These are phyloP conservation scores for Oncorhynchus gorbuscha DNA, from an alignment of 2,113 vertebrate species.

Conservation along the genomic window DNA sequence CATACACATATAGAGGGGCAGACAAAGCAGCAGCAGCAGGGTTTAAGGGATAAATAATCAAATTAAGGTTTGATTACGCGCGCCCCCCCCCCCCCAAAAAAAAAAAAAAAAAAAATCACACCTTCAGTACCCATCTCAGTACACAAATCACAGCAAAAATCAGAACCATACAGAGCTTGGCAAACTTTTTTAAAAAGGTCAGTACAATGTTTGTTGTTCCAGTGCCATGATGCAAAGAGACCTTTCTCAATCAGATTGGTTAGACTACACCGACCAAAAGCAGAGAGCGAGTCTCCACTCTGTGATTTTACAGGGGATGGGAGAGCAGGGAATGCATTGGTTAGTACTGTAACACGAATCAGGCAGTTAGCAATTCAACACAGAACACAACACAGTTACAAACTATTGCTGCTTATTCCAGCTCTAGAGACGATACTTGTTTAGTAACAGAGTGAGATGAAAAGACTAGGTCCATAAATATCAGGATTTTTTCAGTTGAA, in stretches of 20 bases:
- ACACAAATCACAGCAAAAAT: background rate
- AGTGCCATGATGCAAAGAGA: too few relatives aligned
- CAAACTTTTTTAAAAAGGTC: too few relatives aligned
- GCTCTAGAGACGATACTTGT: background rate
- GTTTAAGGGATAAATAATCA: constrained; percentile 35
- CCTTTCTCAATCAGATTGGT: too few relatives aligned
- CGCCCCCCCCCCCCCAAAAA: too few relatives aligned
- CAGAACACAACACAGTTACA: constrained; percentile 40
- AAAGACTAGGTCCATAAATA: too few relatives aligned
- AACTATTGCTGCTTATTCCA: background rate
- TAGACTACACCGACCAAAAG: background rate
- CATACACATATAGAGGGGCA: constrained; percentile 72
- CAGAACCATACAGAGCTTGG: background rate
- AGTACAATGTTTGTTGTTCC: too few relatives aligned
- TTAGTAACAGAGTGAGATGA: background rate
- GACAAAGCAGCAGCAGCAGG: constrained; percentile 65
- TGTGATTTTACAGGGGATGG: background rate
- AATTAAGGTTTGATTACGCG: constrained; percentile 17
- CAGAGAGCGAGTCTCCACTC: constrained; percentile 5
- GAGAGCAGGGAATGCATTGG: constrained; percentile 29
- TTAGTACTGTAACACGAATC: constrained; percentile 49
- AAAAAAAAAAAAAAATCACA: constrained; percentile 23
- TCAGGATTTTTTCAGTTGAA: too few relatives aligned
- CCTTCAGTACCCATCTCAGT: background rate
- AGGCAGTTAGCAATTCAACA: constrained; percentile 62